phyloP scores from a whole-genome alignment of 2,113 vertebrate genomes.

The Myotis brandtii region DNA sequence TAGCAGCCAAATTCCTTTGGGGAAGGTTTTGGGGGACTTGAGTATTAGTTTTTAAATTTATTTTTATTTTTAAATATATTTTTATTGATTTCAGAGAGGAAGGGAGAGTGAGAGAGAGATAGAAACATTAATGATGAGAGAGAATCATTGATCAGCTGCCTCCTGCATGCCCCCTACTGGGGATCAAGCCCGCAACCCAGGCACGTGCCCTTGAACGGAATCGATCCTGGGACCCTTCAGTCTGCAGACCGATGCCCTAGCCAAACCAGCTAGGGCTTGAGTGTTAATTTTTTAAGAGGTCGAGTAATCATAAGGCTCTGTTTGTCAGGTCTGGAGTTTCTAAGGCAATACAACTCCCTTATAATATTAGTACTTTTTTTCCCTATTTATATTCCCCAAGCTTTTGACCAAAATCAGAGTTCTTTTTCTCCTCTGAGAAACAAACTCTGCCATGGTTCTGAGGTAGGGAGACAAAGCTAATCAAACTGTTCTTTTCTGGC shows the following conservation, averaged over 20 bases:
- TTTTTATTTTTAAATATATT: too few relatives aligned
- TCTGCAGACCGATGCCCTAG: background rate
- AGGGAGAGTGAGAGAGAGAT: background rate
- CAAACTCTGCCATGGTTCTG: background rate
- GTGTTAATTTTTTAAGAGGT: background rate
- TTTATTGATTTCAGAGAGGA: too few relatives aligned
- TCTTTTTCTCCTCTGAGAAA: background rate
- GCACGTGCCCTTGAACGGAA: background rate
- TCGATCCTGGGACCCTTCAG: background rate
- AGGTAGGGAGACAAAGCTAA: background rate
- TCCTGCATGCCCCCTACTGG: background rate
- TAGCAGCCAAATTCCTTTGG: background rate
- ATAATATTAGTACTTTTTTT: background rate
- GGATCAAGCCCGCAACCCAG: background rate
- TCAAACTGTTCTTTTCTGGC: background rate
- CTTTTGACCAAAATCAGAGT: constrained; percentile 21
- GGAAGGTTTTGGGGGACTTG: background rate
- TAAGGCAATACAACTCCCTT: background rate
- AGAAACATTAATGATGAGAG: background rate
- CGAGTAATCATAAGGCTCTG: constrained; percentile 8
- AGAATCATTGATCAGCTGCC: background rate
- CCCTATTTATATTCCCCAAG: background rate
- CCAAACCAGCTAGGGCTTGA: background rate
- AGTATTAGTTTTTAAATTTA: background rate
- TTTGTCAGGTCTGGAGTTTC: constrained; percentile 1